These are phyloP conservation scores for Glossophaga mutica DNA, from an alignment of 2,797 vertebrate genomes.

Conservation along the genomic window DNA sequence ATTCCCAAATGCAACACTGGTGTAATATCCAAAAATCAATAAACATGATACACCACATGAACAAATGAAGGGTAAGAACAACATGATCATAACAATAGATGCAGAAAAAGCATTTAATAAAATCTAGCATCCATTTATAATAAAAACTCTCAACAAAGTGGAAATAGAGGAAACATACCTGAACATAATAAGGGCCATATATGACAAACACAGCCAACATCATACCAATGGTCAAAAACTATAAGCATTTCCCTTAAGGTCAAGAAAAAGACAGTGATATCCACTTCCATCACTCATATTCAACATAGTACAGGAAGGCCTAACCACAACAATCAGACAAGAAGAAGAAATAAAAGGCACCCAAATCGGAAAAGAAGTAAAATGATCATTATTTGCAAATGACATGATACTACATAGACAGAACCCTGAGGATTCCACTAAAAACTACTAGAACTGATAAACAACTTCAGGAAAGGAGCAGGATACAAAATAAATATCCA, in stretches of 20 bases:
- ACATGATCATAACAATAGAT: not conserved
- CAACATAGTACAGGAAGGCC: not conserved
- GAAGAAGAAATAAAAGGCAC: not conserved
- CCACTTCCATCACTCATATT: not conserved
- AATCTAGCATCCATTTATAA: not conserved
- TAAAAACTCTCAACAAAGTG: not conserved
- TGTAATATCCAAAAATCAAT: not conserved
- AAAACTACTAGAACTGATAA: not conserved
- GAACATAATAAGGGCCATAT: not conserved
- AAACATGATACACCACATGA: not conserved
- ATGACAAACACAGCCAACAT: not conserved
- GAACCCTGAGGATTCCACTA: not conserved
- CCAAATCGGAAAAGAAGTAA: not conserved
- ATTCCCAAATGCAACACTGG: not conserved
- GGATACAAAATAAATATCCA: not conserved
- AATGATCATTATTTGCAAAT: not conserved
- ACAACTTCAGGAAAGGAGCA: not conserved
- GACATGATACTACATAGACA: not conserved
- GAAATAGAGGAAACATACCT: not conserved
- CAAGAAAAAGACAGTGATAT: not conserved
- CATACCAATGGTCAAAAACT: not conserved
- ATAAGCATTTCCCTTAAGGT: no score
- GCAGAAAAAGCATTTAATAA: not conserved
- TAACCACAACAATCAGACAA: not conserved
- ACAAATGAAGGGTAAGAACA: not conserved